phyloP scores from a whole-genome alignment of 2,113 vertebrate species.

The Bambusicola thoracicus region DNA sequence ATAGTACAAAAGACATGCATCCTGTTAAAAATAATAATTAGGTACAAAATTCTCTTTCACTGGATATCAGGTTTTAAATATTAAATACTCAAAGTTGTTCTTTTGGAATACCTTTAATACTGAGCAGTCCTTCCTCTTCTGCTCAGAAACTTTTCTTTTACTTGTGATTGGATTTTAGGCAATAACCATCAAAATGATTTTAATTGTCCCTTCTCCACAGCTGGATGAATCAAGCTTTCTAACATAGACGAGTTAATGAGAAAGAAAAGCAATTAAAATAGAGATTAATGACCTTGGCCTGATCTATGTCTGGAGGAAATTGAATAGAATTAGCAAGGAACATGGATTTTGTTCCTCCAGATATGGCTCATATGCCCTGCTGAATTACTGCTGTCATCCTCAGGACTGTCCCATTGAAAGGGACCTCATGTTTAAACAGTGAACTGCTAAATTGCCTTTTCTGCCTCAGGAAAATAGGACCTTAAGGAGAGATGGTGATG shows the following conservation, averaged over 20 bases:
- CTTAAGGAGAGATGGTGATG: not conserved
- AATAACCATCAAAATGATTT: not conserved
- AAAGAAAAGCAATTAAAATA: conserved; percentile 62
- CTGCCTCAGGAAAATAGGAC: not conserved
- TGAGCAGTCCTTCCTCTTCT: not conserved
- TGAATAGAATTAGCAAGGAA: not conserved
- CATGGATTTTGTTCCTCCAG: not conserved
- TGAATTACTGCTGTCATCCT: not conserved
- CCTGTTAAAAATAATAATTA: not conserved
- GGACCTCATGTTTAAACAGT: not conserved
- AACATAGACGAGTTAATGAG: conserved; percentile 29
- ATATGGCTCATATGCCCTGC: not conserved
- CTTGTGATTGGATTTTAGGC: not conserved
- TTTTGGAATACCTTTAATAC: not conserved
- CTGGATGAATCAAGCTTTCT: conserved; percentile 25
- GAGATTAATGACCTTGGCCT: conserved; percentile 38
- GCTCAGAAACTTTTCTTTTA: not conserved
- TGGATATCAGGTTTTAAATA: not conserved
- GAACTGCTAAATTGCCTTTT: not conserved
- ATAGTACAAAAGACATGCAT: not conserved
- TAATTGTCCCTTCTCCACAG: conserved; percentile 20
- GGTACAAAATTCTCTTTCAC: not conserved
- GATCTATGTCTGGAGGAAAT: not conserved
- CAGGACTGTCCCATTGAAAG: not conserved
- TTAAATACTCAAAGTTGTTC: not conserved